Conservation (phyloP, 1,140 invertebrate species). For the Rhopalosiphum maidis region DNA sequence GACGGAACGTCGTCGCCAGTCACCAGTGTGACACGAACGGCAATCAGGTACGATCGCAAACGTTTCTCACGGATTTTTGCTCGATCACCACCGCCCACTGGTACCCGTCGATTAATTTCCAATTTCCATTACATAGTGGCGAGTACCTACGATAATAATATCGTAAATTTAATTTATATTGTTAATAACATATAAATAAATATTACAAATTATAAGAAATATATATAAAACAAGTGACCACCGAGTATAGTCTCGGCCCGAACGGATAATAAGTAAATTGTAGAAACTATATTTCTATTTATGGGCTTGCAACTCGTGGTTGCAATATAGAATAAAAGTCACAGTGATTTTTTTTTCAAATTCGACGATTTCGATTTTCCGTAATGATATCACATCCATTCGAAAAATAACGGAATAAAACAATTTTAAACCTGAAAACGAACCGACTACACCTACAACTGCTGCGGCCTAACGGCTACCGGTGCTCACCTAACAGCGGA, state of each 20-base stretch:
- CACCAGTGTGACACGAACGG: background rate
- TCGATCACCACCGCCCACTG: background rate
- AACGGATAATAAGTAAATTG: background rate
- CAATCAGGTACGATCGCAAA: background rate
- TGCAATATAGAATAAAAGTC: background rate
- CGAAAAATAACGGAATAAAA: background rate
- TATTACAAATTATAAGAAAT: background rate
- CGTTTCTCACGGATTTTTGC: background rate
- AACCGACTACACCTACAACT: background rate
- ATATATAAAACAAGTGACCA: too few relatives aligned
- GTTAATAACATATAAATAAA: background rate
- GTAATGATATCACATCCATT: background rate
- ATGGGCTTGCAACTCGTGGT: background rate
- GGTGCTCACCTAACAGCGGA: background rate
- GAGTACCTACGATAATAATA: background rate
- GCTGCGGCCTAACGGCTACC: background rate
- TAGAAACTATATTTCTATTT: background rate
- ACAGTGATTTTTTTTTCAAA: background rate
- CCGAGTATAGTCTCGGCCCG: background rate
- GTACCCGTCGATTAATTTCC: background rate
- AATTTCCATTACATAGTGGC: background rate
- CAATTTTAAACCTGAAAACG: background rate
- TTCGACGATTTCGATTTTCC: background rate
- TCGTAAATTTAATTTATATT: background rate
- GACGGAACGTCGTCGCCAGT: background rate